Evolutionary conservation across 2,888 invertebrate genomes (phyloP), one percentile per base, ranked within the genome.

Genomic region (Endomychus coccineus): DNA sequence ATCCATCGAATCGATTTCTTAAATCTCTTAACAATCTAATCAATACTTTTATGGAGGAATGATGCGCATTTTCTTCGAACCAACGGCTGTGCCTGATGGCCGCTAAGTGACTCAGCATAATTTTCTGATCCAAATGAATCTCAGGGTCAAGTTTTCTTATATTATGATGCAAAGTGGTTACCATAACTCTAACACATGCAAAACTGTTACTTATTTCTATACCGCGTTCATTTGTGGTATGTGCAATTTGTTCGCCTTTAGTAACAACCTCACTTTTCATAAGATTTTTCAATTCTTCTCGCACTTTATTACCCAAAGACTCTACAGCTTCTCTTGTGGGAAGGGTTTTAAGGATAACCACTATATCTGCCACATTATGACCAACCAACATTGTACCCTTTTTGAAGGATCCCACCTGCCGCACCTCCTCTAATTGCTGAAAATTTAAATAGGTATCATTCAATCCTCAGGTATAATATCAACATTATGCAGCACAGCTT

Each of bases 11-110:
- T 10, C 97, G 77, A 34, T 78, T 78, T 51, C 88, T 80, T 55
- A 97, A 75, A 70, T 97, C 97, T 43, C 94, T 78, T n/a, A 98
- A 70, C 14, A 98, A 74, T 2, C 97, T 79, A 50, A 97, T 94
- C 9, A 98, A 68, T 42, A 75, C 77, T 73, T 95, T 95, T 41
- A 96, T 91, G 13, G 91, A 91, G 3, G 95, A 94, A 64, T 96
- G 95, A 61, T 90, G 92, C 0, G 92, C 94, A 58, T 95, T 94
- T 64, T 96, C 96, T 60, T 96, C 96, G 63, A 96, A 96, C 97
- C 97, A 98, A 16, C 94, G 79, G 40, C 91, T 88, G 66, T 97
- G 97, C 15, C 95, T 75, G 43, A 97, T 92, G 0, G 95, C 91
- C 0, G 92, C 89, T 55, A 95, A 69, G 63, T 96, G 94, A 35